Conservation (phyloP, 2,888 invertebrate species). For the Ormyrus rosae region DNA sequence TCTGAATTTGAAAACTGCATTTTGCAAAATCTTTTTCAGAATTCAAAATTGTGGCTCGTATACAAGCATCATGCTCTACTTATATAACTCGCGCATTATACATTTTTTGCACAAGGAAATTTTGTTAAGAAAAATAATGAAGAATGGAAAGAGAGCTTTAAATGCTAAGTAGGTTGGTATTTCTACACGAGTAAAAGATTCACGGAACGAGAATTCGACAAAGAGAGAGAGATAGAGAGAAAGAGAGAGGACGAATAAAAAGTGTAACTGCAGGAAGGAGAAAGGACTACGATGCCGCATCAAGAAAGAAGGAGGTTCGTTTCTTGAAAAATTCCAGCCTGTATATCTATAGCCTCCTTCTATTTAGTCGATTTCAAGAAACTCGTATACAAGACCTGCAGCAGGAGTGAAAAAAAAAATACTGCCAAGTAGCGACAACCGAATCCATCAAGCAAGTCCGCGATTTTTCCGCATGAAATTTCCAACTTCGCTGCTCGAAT, state of each 20-base stretch:
- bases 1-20: no score
- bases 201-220: no score
- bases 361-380: slow-evolving; percentile 4
- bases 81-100: no score
- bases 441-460: neutral
- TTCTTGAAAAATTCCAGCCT: slow-evolving; percentile 7
- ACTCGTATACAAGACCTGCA: neutral
- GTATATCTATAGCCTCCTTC: neutral
- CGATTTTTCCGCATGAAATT: neutral
- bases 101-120: no score
- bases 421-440: neutral
- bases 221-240: neutral
- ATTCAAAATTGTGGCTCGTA: no score
- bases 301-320: no score
- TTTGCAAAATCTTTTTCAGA: no score
- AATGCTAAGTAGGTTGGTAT: no score
- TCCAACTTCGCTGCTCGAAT: neutral
- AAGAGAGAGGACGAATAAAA: neutral
- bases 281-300: neutral
- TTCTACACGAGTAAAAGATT: no score
- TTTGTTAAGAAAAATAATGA: no score
- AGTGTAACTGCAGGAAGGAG: neutral
- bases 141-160: no score
- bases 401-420: neutral
- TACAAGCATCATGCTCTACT: no score